These are phyloP conservation scores for Apis dorsata DNA, from an alignment of 1,140 invertebrate species.

Conservation along the genomic window DNA sequence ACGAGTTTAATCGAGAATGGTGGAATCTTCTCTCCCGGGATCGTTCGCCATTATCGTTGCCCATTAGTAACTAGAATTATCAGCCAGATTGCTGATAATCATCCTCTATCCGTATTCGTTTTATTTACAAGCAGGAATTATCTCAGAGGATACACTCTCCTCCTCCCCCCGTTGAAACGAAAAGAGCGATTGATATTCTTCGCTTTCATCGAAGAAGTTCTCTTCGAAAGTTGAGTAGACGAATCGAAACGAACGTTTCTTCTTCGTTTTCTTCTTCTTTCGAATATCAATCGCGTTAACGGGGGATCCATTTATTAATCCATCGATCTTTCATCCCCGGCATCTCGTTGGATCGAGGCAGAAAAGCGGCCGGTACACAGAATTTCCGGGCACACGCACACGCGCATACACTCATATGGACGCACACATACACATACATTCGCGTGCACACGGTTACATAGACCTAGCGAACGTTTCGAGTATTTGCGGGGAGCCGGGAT, in stretches of 20 bases:
- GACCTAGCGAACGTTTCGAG: background rate
- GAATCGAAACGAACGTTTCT: background rate
- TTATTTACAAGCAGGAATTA: background rate
- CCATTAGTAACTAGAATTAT: background rate
- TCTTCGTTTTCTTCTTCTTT: too few species aligned
- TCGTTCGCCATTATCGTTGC: background rate
- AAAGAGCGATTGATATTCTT: background rate
- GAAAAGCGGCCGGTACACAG: slow-evolving; percentile 21
- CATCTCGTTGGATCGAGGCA: slow-evolving; percentile 26
- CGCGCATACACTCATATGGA: background rate
- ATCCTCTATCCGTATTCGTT: background rate
- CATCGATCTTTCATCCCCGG: slow-evolving; percentile 6
- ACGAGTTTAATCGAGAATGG: background rate
- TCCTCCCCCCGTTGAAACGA: background rate
- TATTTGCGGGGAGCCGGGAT: background rate
- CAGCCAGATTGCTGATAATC: background rate
- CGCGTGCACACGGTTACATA: background rate
- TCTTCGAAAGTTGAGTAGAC: background rate
- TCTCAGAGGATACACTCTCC: background rate
- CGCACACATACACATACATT: too few species aligned
- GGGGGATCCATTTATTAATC: background rate
- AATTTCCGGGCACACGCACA: background rate
- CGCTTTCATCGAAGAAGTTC: too few species aligned
- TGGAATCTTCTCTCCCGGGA: background rate
- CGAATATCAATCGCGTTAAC: slow-evolving; percentile 19